Evolutionary conservation across 2,888 invertebrate species (phyloP), one percentile per base, ranked within the genome.

Genomic region (Parnassius glacialis): DNA sequence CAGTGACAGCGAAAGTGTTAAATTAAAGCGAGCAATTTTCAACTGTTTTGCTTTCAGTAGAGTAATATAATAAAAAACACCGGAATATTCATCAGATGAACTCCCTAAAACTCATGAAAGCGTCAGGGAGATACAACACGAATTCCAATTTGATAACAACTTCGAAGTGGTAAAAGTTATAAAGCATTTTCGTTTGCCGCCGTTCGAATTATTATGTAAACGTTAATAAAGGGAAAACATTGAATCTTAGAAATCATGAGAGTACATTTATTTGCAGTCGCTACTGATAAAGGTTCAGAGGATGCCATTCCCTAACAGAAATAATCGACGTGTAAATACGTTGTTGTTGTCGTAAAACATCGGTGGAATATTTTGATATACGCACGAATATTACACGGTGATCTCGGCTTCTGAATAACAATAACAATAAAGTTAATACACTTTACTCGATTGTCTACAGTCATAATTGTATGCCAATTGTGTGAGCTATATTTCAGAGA

Each of bases 1-100:
- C 20, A 20, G 20, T 20, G 20, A 20, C 20, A 20, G 20, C 2
- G 20, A 20, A 20, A 20, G 20, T 20, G 20, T 20, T 60, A 47
- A 61, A 64, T 54, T 34, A 59, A 53, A 56, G 42, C 20, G 63
- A 68, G 64, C 66, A 68, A 72, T 69, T 71, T 70, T 65, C 65
- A 68, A 68, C 65, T 67, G 61, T 63, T 65, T 68, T 68, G 66
- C 71, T 65, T 72, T 74, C 70, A 71, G 73, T 73, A 70, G 81
- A 80, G 78, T 82, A 81, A 83, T 79, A 76, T 74, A 73, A 78
- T 83, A 81, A 80, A 78, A 16, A 80, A 80, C 74, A 78, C 78
- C 74, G 75, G 78, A 83, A 83, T 83, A 85, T 84, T 84, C 78
- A 82, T 84, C 72, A 77, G 78, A 72, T 75, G 76, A 85, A 81